A percentile compares a stretch with the other conserved stretches of the same genome.
Conservation (phyloP, 2,888 invertebrate genomes). For the Synergus gifuensis region DNA sequence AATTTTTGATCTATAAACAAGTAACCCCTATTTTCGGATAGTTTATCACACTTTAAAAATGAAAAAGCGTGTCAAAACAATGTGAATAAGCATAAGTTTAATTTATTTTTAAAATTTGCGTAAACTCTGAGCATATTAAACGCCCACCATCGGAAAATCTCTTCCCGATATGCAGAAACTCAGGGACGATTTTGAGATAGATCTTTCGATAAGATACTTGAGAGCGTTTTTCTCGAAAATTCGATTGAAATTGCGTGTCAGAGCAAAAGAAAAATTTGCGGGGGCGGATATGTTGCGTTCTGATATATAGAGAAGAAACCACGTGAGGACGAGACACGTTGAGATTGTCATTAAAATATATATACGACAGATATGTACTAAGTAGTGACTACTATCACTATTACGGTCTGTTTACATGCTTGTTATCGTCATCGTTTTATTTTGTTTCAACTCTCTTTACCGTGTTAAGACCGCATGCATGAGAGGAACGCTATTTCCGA, state of each 20-base stretch:
- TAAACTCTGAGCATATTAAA: neutral
- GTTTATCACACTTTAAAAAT: too few relatives aligned
- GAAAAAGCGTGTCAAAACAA: too few relatives aligned
- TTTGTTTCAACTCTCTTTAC: constrained; percentile 12
- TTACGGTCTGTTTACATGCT: constrained; percentile 21
- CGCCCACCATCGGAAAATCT: constrained; percentile 18
- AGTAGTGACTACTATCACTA: neutral
- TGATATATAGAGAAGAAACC: neutral
- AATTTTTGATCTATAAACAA: too few relatives aligned
- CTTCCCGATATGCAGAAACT: constrained; percentile 9
- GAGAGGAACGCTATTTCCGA: constrained; percentile 7
- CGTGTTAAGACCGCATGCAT: neutral
- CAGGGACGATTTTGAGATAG: neutral
- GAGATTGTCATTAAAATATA: neutral
- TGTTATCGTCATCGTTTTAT: constrained; percentile 26
- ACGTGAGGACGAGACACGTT: neutral
- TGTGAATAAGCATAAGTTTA: too few relatives aligned
- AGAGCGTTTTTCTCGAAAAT: constrained; percentile 19
- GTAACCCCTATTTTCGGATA: too few relatives aligned
- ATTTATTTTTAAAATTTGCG: constrained; percentile 13
- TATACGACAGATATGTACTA: neutral
- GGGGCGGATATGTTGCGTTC: neutral
- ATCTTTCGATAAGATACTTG: neutral
- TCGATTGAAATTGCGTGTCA: neutral
- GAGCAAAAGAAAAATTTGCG: neutral